Percentiles rank a stretch among this genome's conserved stretches.
Conservation (phyloP, 2,797 vertebrate genomes). For the Clarias pachynema region DNA sequence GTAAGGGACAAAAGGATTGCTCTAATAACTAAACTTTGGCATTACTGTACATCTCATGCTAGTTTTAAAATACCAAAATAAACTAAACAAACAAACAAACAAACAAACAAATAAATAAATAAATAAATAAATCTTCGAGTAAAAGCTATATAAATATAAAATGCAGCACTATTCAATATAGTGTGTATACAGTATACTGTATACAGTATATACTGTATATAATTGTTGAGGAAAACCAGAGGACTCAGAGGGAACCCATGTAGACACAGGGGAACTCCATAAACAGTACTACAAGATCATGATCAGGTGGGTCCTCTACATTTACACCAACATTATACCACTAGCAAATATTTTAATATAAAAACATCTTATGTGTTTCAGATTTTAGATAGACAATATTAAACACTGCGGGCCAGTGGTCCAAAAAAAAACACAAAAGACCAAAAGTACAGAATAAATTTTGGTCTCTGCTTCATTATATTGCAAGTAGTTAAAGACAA, state of each 20-base stretch:
- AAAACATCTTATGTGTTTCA: background rate
- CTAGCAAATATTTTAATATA: background rate
- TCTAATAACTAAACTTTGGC: background rate
- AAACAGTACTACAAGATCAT: background rate
- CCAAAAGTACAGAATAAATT: constrained; percentile 4
- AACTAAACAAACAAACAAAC: too few species aligned
- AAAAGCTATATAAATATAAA: background rate
- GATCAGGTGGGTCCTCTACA: background rate
- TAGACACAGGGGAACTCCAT: background rate
- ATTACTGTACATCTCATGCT: background rate
- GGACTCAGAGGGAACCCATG: background rate
- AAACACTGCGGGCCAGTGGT: background rate
- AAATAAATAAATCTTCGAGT: too few species aligned
- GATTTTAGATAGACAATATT: background rate
- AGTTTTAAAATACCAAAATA: background rate
- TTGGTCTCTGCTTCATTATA: constrained; percentile 17
- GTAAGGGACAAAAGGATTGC: background rate
- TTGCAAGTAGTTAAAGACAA: constrained; percentile 21
- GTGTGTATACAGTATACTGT: too few species aligned
- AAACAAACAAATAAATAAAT: background rate
- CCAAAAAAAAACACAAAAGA: background rate
- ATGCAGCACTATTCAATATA: background rate
- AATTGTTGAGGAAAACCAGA: background rate
- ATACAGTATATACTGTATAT: too few species aligned
- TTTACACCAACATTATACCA: background rate